Evolutionary conservation across 2,113 vertebrate species (phyloP).

Genomic region (Arothron firmamentum): DNA sequence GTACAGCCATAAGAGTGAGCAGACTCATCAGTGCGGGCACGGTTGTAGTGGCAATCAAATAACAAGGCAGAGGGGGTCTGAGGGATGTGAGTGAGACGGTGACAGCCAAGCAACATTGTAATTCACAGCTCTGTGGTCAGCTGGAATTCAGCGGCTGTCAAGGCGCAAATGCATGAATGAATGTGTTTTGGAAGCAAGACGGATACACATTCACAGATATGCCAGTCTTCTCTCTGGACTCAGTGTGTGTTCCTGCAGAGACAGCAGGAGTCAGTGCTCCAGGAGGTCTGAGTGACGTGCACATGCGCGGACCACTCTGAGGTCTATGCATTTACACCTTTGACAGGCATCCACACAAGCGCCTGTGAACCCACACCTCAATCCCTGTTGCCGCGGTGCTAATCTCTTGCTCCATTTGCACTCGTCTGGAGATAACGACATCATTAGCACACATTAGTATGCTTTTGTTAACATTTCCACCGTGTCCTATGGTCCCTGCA

Average conservation of each 20-base stretch:
- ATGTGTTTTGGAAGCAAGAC: conserved; percentile 14
- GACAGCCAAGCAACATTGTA: conserved; percentile 1
- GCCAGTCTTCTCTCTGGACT: conserved; percentile 3
- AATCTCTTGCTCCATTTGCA: conserved; percentile 69
- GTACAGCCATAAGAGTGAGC: conserved; percentile 29
- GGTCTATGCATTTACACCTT: neutral
- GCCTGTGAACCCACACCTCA: conserved; percentile 43
- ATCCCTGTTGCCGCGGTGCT: conserved; percentile 43
- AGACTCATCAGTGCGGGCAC: conserved; percentile 7
- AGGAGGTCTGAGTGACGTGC: conserved; percentile 11
- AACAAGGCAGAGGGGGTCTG: neutral
- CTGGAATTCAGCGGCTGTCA: neutral
- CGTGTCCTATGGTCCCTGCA: conserved; percentile 28
- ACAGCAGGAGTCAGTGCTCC: conserved; percentile 31
- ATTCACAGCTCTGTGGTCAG: neutral
- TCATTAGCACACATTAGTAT: conserved; percentile 70
- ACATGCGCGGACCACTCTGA: neutral
- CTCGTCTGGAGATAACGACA: conserved; percentile 64
- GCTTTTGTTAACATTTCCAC: conserved; percentile 60
- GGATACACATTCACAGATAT: conserved; percentile 6
- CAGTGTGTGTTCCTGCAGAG: conserved; percentile 40
- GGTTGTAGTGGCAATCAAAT: conserved; percentile 18
- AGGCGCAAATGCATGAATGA: neutral
- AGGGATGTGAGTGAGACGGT: conserved; percentile 7
- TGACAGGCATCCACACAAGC: conserved; percentile 14